A percentile compares a stretch with the other conserved stretches of the same genome.
Evolutionary conservation across 2,797 vertebrate species (phyloP).

Genomic region (Pyrocephalus nanus): DNA sequence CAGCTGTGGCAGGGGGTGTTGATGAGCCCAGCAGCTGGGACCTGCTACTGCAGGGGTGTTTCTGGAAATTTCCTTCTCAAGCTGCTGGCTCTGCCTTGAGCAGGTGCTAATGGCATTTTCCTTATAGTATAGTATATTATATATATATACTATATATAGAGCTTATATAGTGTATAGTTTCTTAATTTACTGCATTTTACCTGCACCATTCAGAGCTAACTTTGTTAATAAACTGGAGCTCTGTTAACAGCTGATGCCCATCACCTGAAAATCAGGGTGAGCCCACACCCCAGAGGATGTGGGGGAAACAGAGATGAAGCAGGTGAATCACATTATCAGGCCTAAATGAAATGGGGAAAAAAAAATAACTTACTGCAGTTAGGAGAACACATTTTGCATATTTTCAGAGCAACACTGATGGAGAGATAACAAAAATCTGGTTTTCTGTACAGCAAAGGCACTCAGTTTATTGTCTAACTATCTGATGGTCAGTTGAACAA

Average conservation of each 20-base stretch:
- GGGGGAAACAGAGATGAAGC: not conserved
- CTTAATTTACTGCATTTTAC: not conserved
- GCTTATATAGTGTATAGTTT: not conserved
- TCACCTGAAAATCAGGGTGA: not conserved
- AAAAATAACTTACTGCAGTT: not conserved
- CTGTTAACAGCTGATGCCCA: not conserved
- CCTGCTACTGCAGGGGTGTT: rapidly evolving
- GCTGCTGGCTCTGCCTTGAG: not conserved
- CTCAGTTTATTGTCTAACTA: not conserved
- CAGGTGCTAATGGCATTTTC: not conserved
- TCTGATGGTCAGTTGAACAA: not conserved
- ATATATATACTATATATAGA: no score
- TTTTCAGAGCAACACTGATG: not conserved
- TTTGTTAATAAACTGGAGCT: not conserved
- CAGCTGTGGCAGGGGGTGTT: not conserved
- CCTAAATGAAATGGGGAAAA: not conserved
- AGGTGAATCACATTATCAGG: not conserved
- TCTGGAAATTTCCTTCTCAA: not conserved
- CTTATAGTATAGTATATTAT: not conserved
- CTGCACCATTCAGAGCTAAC: not conserved
- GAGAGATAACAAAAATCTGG: not conserved
- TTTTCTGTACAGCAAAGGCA: not conserved
- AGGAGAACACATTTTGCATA: not conserved
- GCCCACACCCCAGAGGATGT: not conserved
- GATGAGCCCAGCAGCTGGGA: not conserved